Percentiles rank a stretch among this genome's conserved stretches.
Conservation (phyloP, 2,888 invertebrate species). For the Mythimna albipuncta region DNA sequence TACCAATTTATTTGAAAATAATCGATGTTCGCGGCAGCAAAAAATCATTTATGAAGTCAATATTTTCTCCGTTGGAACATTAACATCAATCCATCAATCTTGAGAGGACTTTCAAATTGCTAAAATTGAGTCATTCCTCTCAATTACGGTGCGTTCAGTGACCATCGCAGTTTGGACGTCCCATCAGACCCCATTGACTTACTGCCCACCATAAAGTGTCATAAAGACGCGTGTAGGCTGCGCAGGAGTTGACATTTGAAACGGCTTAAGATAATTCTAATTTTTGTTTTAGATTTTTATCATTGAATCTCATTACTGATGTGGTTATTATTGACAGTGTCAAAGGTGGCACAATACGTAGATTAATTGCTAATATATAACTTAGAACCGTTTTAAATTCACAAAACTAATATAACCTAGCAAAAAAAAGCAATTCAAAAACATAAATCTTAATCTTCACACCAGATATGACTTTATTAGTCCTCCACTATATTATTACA, state of each 20-base stretch:
- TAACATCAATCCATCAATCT: conserved; percentile 76
- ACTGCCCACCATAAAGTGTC: conserved; percentile 52
- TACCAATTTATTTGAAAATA: conserved; percentile 67
- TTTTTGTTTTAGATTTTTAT: background rate
- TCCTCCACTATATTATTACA: conserved; percentile 54
- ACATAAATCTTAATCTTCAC: conserved; percentile 59
- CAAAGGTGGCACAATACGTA: conserved; percentile 12
- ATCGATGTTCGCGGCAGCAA: conserved; percentile 61
- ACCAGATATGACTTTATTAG: conserved; percentile 56
- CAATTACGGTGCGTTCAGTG: conserved; percentile 66
- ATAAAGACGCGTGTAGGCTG: conserved; percentile 39
- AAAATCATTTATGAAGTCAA: conserved; percentile 67
- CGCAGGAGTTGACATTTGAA: conserved; percentile 9
- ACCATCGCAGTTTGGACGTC: conserved; percentile 62
- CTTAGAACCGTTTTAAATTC: conserved; percentile 22
- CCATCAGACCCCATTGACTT: conserved; percentile 66
- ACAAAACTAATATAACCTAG: conserved; percentile 44
- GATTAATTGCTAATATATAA: background rate
- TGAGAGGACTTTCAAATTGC: conserved; percentile 67
- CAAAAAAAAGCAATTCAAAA: conserved; percentile 39
- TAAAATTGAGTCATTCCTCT: conserved; percentile 78
- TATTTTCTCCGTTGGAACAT: conserved; percentile 63
- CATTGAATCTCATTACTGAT: background rate
- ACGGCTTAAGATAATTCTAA: background rate
- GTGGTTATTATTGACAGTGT: background rate